Evolutionary conservation across 2,113 vertebrate species (phyloP).

Genomic region (Phalacrocorax aristotelis): DNA sequence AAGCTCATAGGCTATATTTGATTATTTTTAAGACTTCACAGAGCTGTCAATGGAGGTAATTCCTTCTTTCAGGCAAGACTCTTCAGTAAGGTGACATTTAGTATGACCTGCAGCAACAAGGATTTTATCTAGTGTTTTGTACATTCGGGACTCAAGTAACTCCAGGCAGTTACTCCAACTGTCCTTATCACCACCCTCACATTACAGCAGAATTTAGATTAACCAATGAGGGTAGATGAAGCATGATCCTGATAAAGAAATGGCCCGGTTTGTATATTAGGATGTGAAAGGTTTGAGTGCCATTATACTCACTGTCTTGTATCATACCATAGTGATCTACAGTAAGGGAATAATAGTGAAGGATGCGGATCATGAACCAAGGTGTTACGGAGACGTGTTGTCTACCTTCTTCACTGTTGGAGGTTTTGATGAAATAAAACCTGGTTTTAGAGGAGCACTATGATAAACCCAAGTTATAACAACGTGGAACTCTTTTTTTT

Average conservation of each 20-base stretch:
- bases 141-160: neutral
- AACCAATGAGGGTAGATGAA: neutral
- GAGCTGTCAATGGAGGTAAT: neutral
- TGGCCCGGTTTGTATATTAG: neutral
- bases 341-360: neutral
- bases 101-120: neutral
- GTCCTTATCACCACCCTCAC: neutral
- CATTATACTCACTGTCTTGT: neutral
- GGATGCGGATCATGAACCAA: neutral
- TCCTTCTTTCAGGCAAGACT: neutral
- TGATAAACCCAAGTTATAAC: neutral
- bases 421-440: neutral
- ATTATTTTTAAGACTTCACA: neutral
- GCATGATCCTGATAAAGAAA: neutral
- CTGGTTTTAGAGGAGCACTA: neutral
- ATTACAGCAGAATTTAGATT: neutral
- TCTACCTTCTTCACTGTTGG: neutral
- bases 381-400: fast-evolving
- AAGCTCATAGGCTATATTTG: neutral
- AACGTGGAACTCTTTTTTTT: neutral
- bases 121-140: neutral
- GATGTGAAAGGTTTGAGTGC: neutral
- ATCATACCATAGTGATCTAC: neutral
- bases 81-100: neutral
- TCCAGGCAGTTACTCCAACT: neutral